A percentile compares a stretch with the other conserved stretches of the same genome.
Conservation (phyloP, 2,888 invertebrate species). For the Plagodis pulveraria region DNA sequence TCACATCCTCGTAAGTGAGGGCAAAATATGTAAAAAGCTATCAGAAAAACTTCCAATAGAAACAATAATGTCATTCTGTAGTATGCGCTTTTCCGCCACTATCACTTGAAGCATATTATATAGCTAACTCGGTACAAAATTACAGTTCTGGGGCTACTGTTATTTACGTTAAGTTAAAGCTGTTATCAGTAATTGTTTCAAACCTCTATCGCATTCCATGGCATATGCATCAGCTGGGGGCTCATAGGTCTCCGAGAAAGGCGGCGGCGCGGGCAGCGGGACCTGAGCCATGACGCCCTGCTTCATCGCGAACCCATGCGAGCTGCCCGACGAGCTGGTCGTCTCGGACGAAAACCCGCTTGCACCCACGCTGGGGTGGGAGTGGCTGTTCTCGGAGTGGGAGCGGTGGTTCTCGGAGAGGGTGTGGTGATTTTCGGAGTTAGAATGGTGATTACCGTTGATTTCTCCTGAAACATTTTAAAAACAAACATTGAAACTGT, state of each 20-base stretch:
- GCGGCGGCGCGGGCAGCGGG: slow-evolving; percentile 59
- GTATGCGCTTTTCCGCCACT: too few relatives aligned
- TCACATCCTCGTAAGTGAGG: too few relatives aligned
- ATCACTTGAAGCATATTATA: too few relatives aligned
- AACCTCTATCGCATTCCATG: slow-evolving; percentile 76
- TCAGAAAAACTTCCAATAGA: too few relatives aligned
- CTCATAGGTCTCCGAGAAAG: slow-evolving; percentile 60
- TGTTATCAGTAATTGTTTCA: not conserved
- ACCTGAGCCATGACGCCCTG: slow-evolving; percentile 55
- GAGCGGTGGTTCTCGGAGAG: slow-evolving; percentile 51
- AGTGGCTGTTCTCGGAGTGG: slow-evolving; percentile 53
- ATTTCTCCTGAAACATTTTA: too few relatives aligned
- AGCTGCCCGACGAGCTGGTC: slow-evolving; percentile 84
- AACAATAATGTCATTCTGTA: too few relatives aligned
- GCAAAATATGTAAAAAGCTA: too few relatives aligned
- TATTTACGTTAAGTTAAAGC: not conserved
- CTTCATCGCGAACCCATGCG: slow-evolving; percentile 60
- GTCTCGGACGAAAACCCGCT: slow-evolving; percentile 78
- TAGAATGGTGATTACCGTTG: too few relatives aligned
- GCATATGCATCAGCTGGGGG: slow-evolving; percentile 51
- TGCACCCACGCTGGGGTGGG: slow-evolving; percentile 44
- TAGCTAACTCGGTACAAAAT: too few relatives aligned
- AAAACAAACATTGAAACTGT: too few relatives aligned
- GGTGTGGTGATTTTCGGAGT: not conserved
- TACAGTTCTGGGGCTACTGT: not conserved